Evolutionary conservation across 2,797 vertebrate genomes (phyloP).

Genomic region (Phalanger gymnotis): DNA sequence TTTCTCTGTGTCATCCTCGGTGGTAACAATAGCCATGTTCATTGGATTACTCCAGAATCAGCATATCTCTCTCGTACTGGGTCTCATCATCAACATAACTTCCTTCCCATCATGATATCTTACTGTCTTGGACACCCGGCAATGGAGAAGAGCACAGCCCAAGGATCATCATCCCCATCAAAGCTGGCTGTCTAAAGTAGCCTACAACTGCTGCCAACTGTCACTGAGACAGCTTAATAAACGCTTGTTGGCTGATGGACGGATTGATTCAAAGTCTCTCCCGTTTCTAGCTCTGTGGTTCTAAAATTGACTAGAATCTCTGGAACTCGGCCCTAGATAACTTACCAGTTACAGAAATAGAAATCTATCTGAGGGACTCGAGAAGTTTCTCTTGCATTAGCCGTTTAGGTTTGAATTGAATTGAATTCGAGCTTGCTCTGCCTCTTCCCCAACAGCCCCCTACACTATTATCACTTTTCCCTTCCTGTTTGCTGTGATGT

Average conservation of each 20-base stretch:
- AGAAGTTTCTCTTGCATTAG: not conserved
- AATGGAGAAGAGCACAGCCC: not conserved
- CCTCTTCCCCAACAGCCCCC: constrained; percentile 82
- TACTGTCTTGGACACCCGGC: not conserved
- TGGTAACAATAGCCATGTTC: not conserved
- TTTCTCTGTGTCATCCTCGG: not conserved
- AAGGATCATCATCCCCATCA: not conserved
- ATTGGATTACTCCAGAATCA: not conserved
- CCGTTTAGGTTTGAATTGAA: not conserved
- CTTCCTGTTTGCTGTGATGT: constrained; percentile 93
- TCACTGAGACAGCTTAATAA: not conserved
- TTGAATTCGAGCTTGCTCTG: not conserved
- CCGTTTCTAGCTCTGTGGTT: not conserved
- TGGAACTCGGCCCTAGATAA: not conserved
- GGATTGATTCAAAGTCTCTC: not conserved
- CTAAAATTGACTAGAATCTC: not conserved
- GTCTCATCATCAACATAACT: not conserved
- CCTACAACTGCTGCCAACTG: not conserved
- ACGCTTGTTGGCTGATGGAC: not conserved
- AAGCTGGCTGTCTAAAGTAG: not conserved
- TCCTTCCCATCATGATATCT: not conserved
- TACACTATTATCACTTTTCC: constrained; percentile 90
- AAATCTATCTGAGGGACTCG: not conserved
- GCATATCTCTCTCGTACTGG: not conserved
- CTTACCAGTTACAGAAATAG: not conserved